Conservation (phyloP, 2,888 invertebrate genomes). For the Melanostoma mellinum region DNA sequence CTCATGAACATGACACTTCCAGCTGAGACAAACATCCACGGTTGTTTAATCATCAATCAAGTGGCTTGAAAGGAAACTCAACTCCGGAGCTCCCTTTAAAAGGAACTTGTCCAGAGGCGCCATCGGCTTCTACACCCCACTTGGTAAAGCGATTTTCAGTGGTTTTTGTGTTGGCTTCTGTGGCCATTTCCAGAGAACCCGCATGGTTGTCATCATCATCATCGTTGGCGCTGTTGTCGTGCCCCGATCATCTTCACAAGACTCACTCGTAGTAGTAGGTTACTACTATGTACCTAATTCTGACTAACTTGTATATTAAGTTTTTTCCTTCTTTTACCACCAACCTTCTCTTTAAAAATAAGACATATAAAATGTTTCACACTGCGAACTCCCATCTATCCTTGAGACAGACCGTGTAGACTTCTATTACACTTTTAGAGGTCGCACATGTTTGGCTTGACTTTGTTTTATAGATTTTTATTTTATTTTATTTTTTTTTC, state of each 20-base stretch:
- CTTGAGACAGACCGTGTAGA: constrained; percentile 52
- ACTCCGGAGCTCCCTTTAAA: constrained; percentile 53
- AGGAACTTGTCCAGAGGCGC: constrained; percentile 70
- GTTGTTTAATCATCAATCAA: constrained; percentile 57
- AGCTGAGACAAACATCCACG: constrained; percentile 46
- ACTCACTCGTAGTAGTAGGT: constrained; percentile 39
- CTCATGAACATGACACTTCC: constrained; percentile 48
- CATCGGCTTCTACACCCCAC: constrained; percentile 53
- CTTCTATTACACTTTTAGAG: constrained; percentile 62
- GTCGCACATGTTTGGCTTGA: constrained; percentile 65
- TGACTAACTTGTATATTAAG: constrained; percentile 49
- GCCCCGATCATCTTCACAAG: constrained; percentile 40
- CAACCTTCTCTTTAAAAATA: constrained; percentile 1
- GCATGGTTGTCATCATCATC: constrained; percentile 58
- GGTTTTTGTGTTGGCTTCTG: constrained; percentile 28
- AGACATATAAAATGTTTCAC: constrained; percentile 43
- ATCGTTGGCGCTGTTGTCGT: constrained; percentile 33
- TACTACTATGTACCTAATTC: constrained; percentile 59
- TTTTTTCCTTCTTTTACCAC: constrained; percentile 14
- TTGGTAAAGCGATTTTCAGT: constrained; percentile 36
- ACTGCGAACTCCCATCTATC: constrained; percentile 39
- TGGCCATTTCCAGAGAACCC: constrained; percentile 65
- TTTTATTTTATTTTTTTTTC: constrained; percentile 2
- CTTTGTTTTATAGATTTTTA: constrained; percentile 42
- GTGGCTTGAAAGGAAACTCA: constrained; percentile 38